Evolutionary conservation across 1,140 invertebrate genomes (phyloP).

Genomic region (Octopus sinensis): DNA sequence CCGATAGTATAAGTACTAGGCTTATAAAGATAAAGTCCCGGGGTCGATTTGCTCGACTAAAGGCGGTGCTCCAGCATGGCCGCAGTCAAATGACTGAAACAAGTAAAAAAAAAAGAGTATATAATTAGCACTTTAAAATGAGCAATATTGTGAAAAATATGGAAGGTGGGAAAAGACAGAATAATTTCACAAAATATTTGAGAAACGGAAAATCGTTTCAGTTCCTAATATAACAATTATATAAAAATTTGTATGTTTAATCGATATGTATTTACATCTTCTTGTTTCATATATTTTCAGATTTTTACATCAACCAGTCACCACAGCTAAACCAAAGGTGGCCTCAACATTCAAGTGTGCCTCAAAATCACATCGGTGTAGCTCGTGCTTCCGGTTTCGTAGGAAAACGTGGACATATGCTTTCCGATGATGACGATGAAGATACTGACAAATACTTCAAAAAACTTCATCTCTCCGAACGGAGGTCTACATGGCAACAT

Average conservation of each 20-base stretch:
- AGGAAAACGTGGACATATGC: not conserved
- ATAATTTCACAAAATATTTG: too few species aligned
- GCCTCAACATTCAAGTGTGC: conserved; percentile 8
- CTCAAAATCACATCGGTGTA: not conserved
- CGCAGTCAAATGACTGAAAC: too few species aligned
- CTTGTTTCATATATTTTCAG: not conserved
- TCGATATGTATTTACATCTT: not conserved
- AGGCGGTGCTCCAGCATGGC: too few species aligned
- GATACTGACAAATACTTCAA: not conserved
- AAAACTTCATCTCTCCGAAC: not conserved
- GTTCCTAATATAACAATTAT: not conserved
- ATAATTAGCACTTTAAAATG: too few species aligned
- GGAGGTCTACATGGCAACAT: not conserved
- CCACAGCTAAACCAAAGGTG: conserved; percentile 9
- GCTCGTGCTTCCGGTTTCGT: not conserved
- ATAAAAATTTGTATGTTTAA: not conserved
- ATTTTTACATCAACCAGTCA: conserved; percentile 13
- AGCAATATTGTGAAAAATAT: too few species aligned
- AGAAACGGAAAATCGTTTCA: too few species aligned
- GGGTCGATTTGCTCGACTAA: too few species aligned
- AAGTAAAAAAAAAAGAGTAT: too few species aligned
- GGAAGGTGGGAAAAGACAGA: too few species aligned
- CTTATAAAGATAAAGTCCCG: too few species aligned
- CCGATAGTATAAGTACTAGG: too few species aligned
- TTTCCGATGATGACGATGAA: conserved; percentile 3